Base-by-base conservation (phyloP, 1,140 invertebrate species). In the Octopus bimaculoides region DNA sequence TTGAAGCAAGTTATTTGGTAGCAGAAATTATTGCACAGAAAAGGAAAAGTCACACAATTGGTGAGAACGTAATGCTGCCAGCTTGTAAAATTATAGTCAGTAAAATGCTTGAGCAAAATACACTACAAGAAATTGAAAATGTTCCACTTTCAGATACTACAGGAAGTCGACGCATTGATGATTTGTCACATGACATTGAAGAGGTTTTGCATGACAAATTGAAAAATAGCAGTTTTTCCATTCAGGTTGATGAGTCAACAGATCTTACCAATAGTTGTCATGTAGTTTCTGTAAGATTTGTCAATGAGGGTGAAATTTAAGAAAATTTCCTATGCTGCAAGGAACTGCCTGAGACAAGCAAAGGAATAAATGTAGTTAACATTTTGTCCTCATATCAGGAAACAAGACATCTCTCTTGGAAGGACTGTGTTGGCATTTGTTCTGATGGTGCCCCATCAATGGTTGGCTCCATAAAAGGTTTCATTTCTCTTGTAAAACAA, bases 271-370 rank as follows among this genome's bases (percentile, higher is more conserved):
- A 74, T 74, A 74, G 4, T 14, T 74, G 73, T 26, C 4, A 74
- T 52, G 26, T 74, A 52, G 73, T 20, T 74, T 74, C 4, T 26
- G 73, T 74, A 74, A 74, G 73, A 74, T 74, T 74, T 74, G 73
- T 74, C 73, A 26, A 74, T 1, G 20, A 74, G 20, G 73, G 20
- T 74, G 2, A 74, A 74, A 74, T 74, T 26, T 4, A 74, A 74
- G 73, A 74, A 74, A 74, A 74, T 20, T 52, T 74, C 20, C 17
- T 74, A 10, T 74, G 73, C 20, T 3, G 4, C 73, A 74, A 3
- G 20, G 73, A 74, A 74, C 73, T 74, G 73, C 20, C 73, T 74
- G 73, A 74, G 20, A 74, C 20, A 17, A 52, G 20, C 20, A 74
- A 12, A 74, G 20, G 73, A 74, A 74, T 12, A 74, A 4, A 74